These are phyloP conservation scores for Caprella mutica DNA, from an alignment of 2,888 invertebrate genomes.

Conservation along the genomic window DNA sequence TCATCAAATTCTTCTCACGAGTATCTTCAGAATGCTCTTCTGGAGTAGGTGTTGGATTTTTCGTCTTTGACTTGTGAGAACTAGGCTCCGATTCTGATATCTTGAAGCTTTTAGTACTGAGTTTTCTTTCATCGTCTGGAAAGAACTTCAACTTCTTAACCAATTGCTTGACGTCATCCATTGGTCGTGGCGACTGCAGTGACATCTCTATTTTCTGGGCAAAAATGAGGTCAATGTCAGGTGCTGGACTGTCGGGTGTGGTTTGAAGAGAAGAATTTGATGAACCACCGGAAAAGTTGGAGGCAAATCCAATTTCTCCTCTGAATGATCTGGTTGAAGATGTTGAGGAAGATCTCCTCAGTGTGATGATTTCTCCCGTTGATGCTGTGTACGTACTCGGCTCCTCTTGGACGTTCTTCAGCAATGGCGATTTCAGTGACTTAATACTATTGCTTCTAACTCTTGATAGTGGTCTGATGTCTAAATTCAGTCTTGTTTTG, in stretches of 20 bases:
- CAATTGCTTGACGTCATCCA: not conserved
- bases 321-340: not conserved
- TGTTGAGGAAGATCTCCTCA: not conserved
- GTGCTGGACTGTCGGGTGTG: slow-evolving; percentile 22
- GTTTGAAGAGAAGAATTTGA: not conserved
- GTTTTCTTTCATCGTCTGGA: not conserved
- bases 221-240: slow-evolving; percentile 28
- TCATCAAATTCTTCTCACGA: not conserved
- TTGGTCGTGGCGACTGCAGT: not conserved
- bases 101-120: too few species aligned
- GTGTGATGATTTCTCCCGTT: not conserved
- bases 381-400: too few species aligned
- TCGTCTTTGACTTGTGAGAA: not conserved
- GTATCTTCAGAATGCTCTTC: not conserved
- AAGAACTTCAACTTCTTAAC: not conserved
- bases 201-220: not conserved
- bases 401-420: too few species aligned
- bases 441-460: too few species aligned
- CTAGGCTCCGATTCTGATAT: too few species aligned
- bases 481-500: not conserved
- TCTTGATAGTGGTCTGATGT: too few species aligned
- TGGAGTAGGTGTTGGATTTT: too few species aligned
- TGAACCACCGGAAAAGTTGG: not conserved
- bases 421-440: too few species aligned
- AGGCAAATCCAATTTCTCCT: not conserved